Percentiles rank a stretch among this genome's conserved stretches.
phyloP scores from a whole-genome alignment of 1,140 invertebrate genomes.

The Aporrectodea caliginosa region DNA sequence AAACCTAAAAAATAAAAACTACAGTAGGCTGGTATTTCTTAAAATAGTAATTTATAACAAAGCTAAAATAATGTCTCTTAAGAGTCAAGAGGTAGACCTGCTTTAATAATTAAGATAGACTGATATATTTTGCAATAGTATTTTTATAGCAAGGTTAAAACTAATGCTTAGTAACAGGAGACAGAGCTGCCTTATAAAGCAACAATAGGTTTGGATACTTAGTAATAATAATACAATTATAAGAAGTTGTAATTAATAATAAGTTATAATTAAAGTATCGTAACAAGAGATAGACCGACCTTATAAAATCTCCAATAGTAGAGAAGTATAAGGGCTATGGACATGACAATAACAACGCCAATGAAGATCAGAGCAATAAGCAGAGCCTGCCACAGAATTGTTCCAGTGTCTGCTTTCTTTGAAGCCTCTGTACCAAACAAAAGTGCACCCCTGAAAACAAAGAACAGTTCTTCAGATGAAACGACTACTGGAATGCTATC shows the following conservation, averaged over 20 bases:
- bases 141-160: background rate
- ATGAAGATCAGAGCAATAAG: constrained; percentile 88
- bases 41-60: no score
- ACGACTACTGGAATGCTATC: background rate
- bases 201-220: background rate
- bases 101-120: no score
- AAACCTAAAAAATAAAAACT: no score
- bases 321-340: constrained; percentile 81
- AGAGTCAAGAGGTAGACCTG: no score
- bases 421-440: background rate
- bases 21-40: no score
- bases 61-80: no score
- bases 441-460: background rate
- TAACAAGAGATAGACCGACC: constrained; percentile 47
- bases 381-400: constrained; percentile 72
- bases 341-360: constrained; percentile 85
- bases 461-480: background rate
- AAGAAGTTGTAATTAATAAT: background rate
- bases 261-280: background rate
- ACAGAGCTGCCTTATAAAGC: background rate
- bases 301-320: constrained; percentile 92
- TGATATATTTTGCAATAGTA: background rate
- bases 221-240: background rate
- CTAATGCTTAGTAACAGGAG: background rate
- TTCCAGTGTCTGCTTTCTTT: background rate